Evolutionary conservation across 2,113 vertebrate genomes (phyloP).

Genomic region (Seriola quinqueradiata): DNA sequence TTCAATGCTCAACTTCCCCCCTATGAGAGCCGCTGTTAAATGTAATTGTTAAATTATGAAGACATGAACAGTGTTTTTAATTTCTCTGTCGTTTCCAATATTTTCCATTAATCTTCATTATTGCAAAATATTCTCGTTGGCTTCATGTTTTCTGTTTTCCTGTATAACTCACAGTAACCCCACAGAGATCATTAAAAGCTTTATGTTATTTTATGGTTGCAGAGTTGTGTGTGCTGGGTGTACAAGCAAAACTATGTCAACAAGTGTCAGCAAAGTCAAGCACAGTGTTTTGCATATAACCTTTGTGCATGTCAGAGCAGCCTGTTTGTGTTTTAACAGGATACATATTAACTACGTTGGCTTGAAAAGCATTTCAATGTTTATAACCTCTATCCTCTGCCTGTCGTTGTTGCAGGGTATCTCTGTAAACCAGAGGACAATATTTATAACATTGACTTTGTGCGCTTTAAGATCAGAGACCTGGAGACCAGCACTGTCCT

Average conservation of each 20-base stretch:
- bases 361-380: not conserved
- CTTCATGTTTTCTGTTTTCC: not conserved
- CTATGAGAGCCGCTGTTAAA: not conserved
- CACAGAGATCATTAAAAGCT: not conserved
- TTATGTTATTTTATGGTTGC: conserved; percentile 2
- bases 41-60: conserved; percentile 1
- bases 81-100: not conserved
- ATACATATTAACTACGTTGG: not conserved
- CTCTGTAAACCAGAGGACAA: conserved; percentile 95
- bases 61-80: not conserved
- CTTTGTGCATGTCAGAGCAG: not conserved
- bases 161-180: not conserved
- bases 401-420: conserved; percentile 84
- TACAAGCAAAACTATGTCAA: not conserved
- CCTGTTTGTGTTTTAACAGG: not conserved
- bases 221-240: not conserved
- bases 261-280: not conserved
- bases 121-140: not conserved
- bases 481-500: conserved; percentile 92
- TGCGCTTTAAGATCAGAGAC: conserved; percentile 95
- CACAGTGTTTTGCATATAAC: conserved; percentile 13
- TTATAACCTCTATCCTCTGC: not conserved
- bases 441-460: conserved; percentile 93
- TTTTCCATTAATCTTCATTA: not conserved
- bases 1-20: not conserved